Evolutionary conservation across 2,113 vertebrate genomes (phyloP).

Genomic region (Artemisiospiza belli): DNA sequence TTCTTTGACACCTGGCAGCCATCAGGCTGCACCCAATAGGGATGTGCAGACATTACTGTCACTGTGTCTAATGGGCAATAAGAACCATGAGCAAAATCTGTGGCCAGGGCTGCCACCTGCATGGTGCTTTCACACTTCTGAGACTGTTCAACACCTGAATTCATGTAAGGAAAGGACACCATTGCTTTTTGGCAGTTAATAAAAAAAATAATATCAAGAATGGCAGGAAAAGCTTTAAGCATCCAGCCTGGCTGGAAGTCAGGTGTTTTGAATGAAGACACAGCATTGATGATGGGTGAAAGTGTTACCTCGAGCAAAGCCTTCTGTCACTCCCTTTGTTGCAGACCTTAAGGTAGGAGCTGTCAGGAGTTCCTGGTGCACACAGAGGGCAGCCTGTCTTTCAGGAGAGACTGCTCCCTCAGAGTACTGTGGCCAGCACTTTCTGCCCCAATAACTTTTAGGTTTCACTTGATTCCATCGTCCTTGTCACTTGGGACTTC

Average conservation of each 20-base stretch:
- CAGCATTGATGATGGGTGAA: background rate
- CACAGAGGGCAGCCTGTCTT: background rate
- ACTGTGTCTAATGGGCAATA: background rate
- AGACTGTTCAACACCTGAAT: background rate
- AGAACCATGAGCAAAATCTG: background rate
- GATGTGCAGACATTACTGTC: background rate
- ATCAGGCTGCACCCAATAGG: background rate
- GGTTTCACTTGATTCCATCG: background rate
- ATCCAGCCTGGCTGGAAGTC: background rate
- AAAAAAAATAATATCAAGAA: background rate
- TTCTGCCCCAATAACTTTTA: constrained; percentile 6
- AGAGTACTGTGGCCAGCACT: background rate
- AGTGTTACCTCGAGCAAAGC: rapidly evolving
- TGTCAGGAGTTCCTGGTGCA: background rate
- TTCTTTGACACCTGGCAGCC: background rate
- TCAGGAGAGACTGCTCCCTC: background rate
- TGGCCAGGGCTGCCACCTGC: background rate
- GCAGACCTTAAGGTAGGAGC: background rate
- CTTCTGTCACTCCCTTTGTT: background rate
- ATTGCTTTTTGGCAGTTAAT: background rate
- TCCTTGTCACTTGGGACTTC: background rate
- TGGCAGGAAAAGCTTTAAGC: background rate
- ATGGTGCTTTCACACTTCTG: background rate
- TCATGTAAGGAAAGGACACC: background rate
- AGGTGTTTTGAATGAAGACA: background rate